Percentiles rank a stretch among this genome's conserved stretches.
These are phyloP conservation scores for Pseudorasbora parva DNA, from an alignment of 2,113 vertebrate genomes.

Conservation along the genomic window DNA sequence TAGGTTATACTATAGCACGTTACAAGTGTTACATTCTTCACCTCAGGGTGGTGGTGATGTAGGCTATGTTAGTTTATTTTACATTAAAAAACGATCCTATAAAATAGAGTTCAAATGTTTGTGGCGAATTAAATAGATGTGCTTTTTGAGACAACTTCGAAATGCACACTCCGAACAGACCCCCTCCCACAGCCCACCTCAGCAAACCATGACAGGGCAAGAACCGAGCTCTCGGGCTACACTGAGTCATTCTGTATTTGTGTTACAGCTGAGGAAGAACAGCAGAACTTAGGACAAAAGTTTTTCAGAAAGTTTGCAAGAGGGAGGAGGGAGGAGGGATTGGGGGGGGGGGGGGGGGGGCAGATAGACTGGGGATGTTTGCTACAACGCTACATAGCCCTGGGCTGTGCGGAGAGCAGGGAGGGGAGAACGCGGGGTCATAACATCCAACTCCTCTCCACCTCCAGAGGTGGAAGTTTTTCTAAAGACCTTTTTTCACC, in stretches of 20 bases:
- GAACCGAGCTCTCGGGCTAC: conserved; percentile 48
- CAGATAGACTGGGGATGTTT: conserved; percentile 76
- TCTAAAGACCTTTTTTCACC: conserved; percentile 22
- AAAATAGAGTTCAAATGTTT: not conserved
- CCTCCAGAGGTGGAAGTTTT: conserved; percentile 55
- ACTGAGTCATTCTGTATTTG: conserved; percentile 68
- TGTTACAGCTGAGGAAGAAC: conserved; percentile 61
- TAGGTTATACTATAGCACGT: too few species aligned
- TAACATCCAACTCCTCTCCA: conserved; percentile 70
- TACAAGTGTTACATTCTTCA: not conserved
- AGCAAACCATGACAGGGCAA: conserved; percentile 21
- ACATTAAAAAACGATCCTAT: not conserved
- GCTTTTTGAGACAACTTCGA: not conserved
- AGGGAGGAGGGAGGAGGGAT: too few species aligned
- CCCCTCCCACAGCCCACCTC: not conserved
- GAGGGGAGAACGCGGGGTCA: conserved; percentile 52
- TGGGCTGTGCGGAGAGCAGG: conserved; percentile 62
- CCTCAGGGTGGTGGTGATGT: not conserved
- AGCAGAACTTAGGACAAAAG: conserved; percentile 43
- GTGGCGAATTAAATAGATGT: not conserved
- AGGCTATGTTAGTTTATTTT: not conserved
- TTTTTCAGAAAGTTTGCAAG: conserved; percentile 49
- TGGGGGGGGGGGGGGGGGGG: conserved; percentile 68
- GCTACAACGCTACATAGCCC: conserved; percentile 73
- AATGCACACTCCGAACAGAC: not conserved